Percentiles rank a stretch among this genome's conserved stretches.
These are phyloP conservation scores for Drosophila testacea DNA, from an alignment of 2,888 invertebrate species.

Conservation along the genomic window DNA sequence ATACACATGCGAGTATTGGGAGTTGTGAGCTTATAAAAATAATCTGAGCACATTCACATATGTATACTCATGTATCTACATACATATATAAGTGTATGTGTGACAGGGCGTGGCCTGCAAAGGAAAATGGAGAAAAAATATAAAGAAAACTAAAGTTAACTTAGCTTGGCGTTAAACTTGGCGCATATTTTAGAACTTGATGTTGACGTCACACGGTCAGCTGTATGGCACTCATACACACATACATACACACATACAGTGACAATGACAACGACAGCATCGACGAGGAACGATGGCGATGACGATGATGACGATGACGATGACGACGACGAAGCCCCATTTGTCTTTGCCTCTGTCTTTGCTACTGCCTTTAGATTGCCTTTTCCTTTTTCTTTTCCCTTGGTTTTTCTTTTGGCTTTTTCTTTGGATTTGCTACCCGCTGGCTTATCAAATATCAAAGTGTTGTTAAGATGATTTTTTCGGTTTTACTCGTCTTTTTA, in stretches of 20 bases:
- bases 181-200: slow-evolving; percentile 72
- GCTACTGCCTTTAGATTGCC: not conserved
- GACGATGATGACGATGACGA: too few relatives aligned
- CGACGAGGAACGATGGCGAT: slow-evolving; percentile 2
- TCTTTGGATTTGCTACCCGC: slow-evolving; percentile 15
- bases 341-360: slow-evolving; percentile 16
- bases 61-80: slow-evolving; percentile 3
- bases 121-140: slow-evolving; percentile 17
- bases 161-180: slow-evolving; percentile 57
- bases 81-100: slow-evolving; percentile 19
- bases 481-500: slow-evolving; percentile 35
- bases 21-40: slow-evolving; percentile 49
- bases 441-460: slow-evolving; percentile 75
- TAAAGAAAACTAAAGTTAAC: slow-evolving; percentile 46
- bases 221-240: slow-evolving; percentile 31
- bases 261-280: slow-evolving; percentile 39
- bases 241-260: slow-evolving; percentile 20
- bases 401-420: not conserved
- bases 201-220: slow-evolving; percentile 68
- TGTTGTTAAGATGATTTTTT: slow-evolving; percentile 70
- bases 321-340: slow-evolving; percentile 34
- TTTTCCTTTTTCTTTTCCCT: slow-evolving; percentile 14
- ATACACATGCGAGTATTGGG: slow-evolving; percentile 20
- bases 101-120: slow-evolving; percentile 68
- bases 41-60: slow-evolving; percentile 37